Evolutionary conservation across 1,140 invertebrate genomes (phyloP), one percentile per base, ranked within the genome.

Genomic region (Brachystomella parvula): DNA sequence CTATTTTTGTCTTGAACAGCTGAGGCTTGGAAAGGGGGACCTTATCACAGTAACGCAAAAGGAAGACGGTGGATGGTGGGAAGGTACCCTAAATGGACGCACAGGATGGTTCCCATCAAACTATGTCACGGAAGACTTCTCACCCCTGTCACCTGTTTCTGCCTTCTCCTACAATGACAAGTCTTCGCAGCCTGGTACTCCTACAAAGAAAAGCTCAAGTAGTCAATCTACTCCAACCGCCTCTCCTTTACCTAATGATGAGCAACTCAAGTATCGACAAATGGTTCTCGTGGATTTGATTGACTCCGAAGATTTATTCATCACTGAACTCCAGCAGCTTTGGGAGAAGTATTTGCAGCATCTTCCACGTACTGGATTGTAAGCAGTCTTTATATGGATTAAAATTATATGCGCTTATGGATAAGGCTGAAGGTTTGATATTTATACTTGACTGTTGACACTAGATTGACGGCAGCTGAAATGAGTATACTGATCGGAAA

Each of bases 81-180:
- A 98, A 81, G 96, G 69, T 1, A 97, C 94, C 1, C 80, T 96
- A 24, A 85, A 89, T 69, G 94, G 92, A 60, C 90, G 91, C 77
- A 96, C 94, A 68, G 95, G 94, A 72, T 98, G 96, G 96, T 98
- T 98, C 82, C 96, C 96, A 67, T 92, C 91, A 71, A 96, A 97
- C 80, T 98, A 96, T 84, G 93, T 96, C 24, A 90, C 88, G 75
- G 92, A 95, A 77, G 24, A 68, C 39, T 44, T 32, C 35, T 62
- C 60, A 44, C 31, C 35, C 2, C 21, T 12, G 26, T 62, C 47
- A 56, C 56, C 53, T 28, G 1, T 35, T 61, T 1, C 39, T 49
- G 21, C 57, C 19, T 12, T 26, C 26, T 3, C 3, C 2, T 2
- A 12, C 31, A 44, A 12, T 49, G 66, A 19, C 31, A 30, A 2